These are phyloP conservation scores for Amia ocellicauda DNA, from an alignment of 2,113 vertebrate genomes.

Conservation along the genomic window DNA sequence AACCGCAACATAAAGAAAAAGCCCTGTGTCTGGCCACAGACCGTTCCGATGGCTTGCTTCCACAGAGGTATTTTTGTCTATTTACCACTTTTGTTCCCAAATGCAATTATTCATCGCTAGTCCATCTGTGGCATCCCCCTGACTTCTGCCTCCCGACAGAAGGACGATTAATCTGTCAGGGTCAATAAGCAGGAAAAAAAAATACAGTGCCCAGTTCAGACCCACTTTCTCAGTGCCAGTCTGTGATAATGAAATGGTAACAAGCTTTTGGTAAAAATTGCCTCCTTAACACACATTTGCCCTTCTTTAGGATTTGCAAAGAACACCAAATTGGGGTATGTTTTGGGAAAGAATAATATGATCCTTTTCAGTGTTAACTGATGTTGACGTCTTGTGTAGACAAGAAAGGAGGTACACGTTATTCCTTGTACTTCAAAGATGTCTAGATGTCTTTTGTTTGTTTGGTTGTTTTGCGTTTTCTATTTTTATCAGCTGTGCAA, in stretches of 20 bases:
- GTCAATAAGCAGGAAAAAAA: slow-evolving; percentile 37
- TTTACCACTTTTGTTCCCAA: slow-evolving; percentile 54
- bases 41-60: neutral
- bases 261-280: slow-evolving; percentile 1
- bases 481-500: too few relatives aligned
- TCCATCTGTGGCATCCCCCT: slow-evolving; percentile 48
- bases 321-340: too few relatives aligned
- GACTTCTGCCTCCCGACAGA: slow-evolving; percentile 49
- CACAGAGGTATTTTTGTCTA: neutral
- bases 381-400: too few relatives aligned
- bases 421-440: too few relatives aligned
- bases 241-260: slow-evolving; percentile 39
- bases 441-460: too few relatives aligned
- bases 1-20: neutral
- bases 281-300: slow-evolving; percentile 10
- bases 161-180: slow-evolving; percentile 51
- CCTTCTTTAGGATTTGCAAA: neutral
- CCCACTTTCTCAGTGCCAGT: slow-evolving; percentile 41
- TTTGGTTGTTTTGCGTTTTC: too few relatives aligned
- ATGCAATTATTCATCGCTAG: slow-evolving; percentile 52
- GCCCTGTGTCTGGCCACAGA: neutral
- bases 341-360: too few relatives aligned
- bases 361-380: too few relatives aligned
- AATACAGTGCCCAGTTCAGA: slow-evolving; percentile 34
- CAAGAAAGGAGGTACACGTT: too few relatives aligned